Evolutionary conservation across 2,888 invertebrate genomes (phyloP).

Genomic region (Drosophila kuntzei): DNA sequence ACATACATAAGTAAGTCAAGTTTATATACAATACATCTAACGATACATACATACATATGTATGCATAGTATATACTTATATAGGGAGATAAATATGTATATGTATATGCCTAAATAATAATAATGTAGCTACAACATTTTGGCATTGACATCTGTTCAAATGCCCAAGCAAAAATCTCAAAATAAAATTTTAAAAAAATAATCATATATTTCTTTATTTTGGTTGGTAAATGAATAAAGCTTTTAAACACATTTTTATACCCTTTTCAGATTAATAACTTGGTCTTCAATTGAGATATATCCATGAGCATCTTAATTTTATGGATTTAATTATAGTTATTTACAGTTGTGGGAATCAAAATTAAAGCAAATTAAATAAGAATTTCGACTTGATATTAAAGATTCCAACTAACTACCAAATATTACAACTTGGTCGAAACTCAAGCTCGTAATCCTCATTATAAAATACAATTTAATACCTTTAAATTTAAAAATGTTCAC

Average conservation of each 20-base stretch:
- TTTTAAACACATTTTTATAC: not conserved
- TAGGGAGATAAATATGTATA: constrained; percentile 29
- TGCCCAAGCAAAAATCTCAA: constrained; percentile 42
- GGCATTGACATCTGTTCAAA: constrained; percentile 38
- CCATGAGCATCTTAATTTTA: not conserved
- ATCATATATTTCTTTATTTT: not conserved
- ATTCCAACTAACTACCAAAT: no score
- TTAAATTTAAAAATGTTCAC: no score
- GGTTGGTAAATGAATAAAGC: not conserved
- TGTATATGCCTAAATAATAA: constrained; percentile 26
- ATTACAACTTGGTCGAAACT: no score
- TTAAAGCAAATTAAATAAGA: no score
- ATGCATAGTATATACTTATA: constrained; percentile 31
- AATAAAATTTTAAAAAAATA: constrained; percentile 40
- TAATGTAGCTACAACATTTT: constrained; percentile 42
- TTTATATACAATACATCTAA: constrained; percentile 45
- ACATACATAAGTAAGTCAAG: constrained; percentile 40
- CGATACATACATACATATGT: constrained; percentile 42
- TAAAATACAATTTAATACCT: no score
- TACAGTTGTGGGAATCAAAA: no score
- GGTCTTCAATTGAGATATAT: not conserved
- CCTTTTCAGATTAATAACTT: not conserved
- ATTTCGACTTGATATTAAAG: no score
- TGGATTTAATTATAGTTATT: no score
- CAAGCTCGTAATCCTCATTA: no score